phyloP scores from a whole-genome alignment of 2,797 vertebrate genomes.

The Siniperca undulata region DNA sequence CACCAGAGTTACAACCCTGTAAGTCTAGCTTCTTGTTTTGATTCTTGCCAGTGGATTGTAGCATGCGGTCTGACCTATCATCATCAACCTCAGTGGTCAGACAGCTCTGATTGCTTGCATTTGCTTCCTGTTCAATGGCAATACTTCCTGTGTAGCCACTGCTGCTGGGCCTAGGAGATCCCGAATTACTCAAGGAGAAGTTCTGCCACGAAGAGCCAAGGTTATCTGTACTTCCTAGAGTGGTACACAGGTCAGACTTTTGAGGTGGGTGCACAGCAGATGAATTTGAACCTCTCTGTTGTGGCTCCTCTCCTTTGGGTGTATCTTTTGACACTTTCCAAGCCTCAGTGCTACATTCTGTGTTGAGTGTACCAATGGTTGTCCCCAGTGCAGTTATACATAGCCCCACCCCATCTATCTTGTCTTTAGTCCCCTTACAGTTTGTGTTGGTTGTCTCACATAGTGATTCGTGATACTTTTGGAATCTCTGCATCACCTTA shows the following conservation, averaged over 20 bases:
- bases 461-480: constrained; percentile 89
- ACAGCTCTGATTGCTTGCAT: constrained; percentile 34
- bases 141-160: constrained; percentile 27
- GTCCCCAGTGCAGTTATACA: constrained; percentile 91
- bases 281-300: constrained; percentile 11
- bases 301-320: background rate
- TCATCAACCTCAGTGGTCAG: constrained; percentile 59
- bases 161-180: constrained; percentile 32
- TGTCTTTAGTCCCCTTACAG: constrained; percentile 59
- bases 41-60: background rate
- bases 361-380: constrained; percentile 76
- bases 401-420: constrained; percentile 41
- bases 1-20: background rate
- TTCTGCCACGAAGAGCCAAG: constrained; percentile 86
- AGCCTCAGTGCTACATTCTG: constrained; percentile 65
- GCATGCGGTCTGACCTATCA: background rate
- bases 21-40: constrained; percentile 39
- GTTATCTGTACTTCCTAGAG: constrained; percentile 47
- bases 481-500: constrained; percentile 83
- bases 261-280: background rate
- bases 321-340: background rate
- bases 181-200: constrained; percentile 80
- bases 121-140: background rate
- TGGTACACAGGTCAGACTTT: constrained; percentile 8
- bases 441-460: constrained; percentile 82